Percentiles rank a stretch among this genome's conserved stretches.
Conservation (phyloP, 2,113 vertebrate species). For the Macquaria australasica region DNA sequence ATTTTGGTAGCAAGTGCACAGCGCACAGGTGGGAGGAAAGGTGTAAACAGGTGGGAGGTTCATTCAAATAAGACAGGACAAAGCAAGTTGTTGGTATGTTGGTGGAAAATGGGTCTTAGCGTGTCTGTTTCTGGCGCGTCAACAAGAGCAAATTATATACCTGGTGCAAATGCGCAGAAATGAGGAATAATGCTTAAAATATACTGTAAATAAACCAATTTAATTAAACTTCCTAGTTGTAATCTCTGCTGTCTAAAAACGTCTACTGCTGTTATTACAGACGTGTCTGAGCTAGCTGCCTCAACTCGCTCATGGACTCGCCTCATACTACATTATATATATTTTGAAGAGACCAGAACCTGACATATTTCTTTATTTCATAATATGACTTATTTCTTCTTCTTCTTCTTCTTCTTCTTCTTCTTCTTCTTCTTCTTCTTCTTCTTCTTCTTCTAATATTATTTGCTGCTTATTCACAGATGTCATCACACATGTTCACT, state of each 20-base stretch:
- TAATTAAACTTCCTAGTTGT: not conserved
- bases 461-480: not conserved
- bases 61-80: not conserved
- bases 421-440: too few relatives aligned
- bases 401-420: too few relatives aligned
- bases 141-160: too few relatives aligned
- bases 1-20: too few relatives aligned
- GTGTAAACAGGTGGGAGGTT: not conserved
- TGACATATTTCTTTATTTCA: not conserved
- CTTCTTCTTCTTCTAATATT: too few relatives aligned
- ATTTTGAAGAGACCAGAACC: too few relatives aligned
- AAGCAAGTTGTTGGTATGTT: not conserved
- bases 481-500: not conserved
- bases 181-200: not conserved
- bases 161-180: not conserved
- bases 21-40: too few relatives aligned
- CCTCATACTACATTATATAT: too few relatives aligned
- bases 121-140: too few relatives aligned
- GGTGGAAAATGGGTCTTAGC: too few relatives aligned
- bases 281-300: not conserved
- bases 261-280: not conserved
- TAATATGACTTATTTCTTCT: too few relatives aligned
- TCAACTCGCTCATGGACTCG: not conserved
- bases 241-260: too few relatives aligned
- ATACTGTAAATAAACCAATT: not conserved